Conservation (phyloP, 2,888 invertebrate genomes). For the Eudemis profundana region DNA sequence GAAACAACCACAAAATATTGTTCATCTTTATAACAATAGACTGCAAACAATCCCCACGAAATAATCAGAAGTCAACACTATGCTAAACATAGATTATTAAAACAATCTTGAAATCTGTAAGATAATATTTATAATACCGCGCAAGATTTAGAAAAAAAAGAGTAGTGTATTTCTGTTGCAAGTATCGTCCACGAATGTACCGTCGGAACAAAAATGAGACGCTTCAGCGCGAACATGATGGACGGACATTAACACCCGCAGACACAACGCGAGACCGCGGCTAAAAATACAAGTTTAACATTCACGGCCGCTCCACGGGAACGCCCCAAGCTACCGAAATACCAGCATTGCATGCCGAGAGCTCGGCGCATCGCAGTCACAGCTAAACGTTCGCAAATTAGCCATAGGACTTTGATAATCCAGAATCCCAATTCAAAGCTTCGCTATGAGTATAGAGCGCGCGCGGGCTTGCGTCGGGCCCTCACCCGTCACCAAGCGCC, state of each 20-base stretch:
- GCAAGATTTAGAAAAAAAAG: too few relatives aligned
- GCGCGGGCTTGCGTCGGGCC: conserved; percentile 58
- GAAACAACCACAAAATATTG: too few relatives aligned
- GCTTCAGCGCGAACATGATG: conserved; percentile 47
- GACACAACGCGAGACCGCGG: conserved; percentile 68
- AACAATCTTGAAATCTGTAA: too few relatives aligned
- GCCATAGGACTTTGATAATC: too few relatives aligned
- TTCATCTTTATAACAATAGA: too few relatives aligned
- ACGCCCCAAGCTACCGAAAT: conserved; percentile 45
- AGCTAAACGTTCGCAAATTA: not conserved
- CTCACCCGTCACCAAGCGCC: conserved; percentile 68
- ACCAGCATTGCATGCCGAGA: conserved; percentile 45
- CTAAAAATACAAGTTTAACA: conserved; percentile 68
- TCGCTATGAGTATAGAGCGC: conserved; percentile 61
- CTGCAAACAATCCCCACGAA: too few relatives aligned
- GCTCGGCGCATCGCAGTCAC: conserved; percentile 28
- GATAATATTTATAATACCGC: too few relatives aligned
- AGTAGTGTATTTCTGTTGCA: not conserved
- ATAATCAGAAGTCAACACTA: too few relatives aligned
- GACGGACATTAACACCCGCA: conserved; percentile 62
- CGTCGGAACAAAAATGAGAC: conserved; percentile 5
- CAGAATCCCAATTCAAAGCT: too few relatives aligned
- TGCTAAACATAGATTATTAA: too few relatives aligned
- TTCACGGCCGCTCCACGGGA: conserved; percentile 62
- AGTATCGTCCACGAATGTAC: conserved; percentile 16